phyloP scores from a whole-genome alignment of 1,140 invertebrate species.

The Pogonognathellus flavescens region DNA sequence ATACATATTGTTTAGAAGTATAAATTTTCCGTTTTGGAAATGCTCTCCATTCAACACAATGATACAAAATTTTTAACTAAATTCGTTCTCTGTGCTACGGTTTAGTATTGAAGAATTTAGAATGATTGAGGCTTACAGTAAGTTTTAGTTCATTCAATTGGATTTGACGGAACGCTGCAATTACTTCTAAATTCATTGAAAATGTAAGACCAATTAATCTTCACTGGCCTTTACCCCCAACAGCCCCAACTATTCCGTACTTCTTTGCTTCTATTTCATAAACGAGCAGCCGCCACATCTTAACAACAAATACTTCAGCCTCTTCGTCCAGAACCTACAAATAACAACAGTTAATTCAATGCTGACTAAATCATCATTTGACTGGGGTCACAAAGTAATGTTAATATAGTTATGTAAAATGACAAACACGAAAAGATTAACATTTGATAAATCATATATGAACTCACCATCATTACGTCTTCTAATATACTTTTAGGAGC shows the following conservation, averaged over 20 bases:
- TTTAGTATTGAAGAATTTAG: neutral
- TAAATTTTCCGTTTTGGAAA: no score
- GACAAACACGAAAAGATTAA: no score
- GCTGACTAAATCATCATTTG: neutral
- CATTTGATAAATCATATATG: neutral
- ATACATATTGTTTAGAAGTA: no score
- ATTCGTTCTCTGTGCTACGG: no score
- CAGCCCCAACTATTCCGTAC: slow-evolving; percentile 74
- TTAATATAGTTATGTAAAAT: no score
- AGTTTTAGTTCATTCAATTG: slow-evolving; percentile 11
- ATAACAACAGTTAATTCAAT: slow-evolving; percentile 62
- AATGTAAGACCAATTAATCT: neutral
- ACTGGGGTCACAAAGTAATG: neutral
- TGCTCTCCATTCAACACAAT: no score
- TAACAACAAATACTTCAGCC: slow-evolving; percentile 99
- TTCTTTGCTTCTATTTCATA: slow-evolving; percentile 99
- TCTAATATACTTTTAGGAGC: slow-evolving; percentile 94
- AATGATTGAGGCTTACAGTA: slow-evolving; percentile 26
- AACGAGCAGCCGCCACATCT: slow-evolving; percentile 99
- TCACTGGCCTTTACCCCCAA: slow-evolving; percentile 26
- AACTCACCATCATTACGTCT: slow-evolving; percentile 96
- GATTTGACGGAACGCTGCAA: slow-evolving; percentile 11
- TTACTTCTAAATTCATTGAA: slow-evolving; percentile 3
- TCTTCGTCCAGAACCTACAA: slow-evolving; percentile 97
- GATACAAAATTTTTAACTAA: no score